Percentiles rank a stretch among this genome's conserved stretches.
Evolutionary conservation across 2,113 vertebrate genomes (phyloP).

Genomic region (Acrocephalus kingi): DNA sequence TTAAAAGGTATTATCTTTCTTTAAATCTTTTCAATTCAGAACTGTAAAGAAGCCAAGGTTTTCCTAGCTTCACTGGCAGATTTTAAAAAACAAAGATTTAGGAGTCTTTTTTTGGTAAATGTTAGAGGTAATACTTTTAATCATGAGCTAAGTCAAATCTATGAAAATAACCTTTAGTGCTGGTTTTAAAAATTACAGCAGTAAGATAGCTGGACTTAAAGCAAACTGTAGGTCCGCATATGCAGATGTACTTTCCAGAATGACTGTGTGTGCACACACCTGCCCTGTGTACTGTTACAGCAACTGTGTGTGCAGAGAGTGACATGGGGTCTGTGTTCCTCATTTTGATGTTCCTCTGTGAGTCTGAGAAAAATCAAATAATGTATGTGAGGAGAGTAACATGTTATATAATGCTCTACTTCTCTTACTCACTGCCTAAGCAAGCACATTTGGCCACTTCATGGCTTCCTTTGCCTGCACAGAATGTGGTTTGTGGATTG

Average conservation of each 20-base stretch:
- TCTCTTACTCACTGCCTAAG: background rate
- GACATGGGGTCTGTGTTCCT: background rate
- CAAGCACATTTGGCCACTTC: background rate
- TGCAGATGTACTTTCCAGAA: background rate
- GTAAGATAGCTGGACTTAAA: background rate
- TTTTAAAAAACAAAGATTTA: slow-evolving; percentile 32
- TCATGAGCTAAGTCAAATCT: slow-evolving; percentile 20
- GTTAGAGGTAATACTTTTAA: slow-evolving; percentile 54
- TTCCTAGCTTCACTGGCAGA: background rate
- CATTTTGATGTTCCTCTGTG: background rate
- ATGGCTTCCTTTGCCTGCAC: background rate
- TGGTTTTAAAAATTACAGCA: background rate
- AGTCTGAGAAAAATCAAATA: background rate
- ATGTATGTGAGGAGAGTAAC: background rate
- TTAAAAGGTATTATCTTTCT: background rate
- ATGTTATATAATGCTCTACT: background rate
- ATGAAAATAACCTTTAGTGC: slow-evolving; percentile 44
- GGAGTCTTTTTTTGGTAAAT: slow-evolving; percentile 31
- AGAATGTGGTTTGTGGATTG: background rate
- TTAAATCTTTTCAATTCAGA: background rate
- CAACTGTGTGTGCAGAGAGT: background rate
- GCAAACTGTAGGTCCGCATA: background rate
- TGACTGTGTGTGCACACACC: background rate
- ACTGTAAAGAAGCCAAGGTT: background rate
- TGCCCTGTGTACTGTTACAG: background rate